Evolutionary conservation across 2,797 vertebrate genomes (phyloP), one percentile per base, ranked within the genome.

Genomic region (Centropyge bicolor): DNA sequence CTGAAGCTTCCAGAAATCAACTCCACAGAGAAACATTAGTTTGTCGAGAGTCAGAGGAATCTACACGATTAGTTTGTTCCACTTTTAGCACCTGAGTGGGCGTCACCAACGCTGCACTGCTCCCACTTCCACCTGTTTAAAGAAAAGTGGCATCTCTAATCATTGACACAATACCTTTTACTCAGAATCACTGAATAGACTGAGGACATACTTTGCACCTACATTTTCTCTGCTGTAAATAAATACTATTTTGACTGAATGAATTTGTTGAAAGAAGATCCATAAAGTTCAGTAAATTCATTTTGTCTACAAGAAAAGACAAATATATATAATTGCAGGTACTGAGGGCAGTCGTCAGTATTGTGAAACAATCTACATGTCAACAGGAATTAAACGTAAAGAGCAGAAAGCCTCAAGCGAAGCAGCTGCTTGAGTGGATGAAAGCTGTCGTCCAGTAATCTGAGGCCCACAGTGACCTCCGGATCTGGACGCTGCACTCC

Each of bases 61-160:
- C 91, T 92, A 91, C 71, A 77, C 68, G 5, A 78, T 86, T 90
- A 81, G 79, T 83, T 43, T 20, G 65, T 8, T 73, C 77, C 6
- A 63, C 64, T 73, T 74, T 86, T 46, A 90, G 91, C 92, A 95
- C 93, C 92, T 94, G 93, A 85, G 70, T 82, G 74, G 76, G 74
- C 55, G 62, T 86, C 81, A 52, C 74, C 86, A 48, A 83, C 80
- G 49, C 69, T 14, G 88, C 81, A 65, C 78, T n/a, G 86, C 80
- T 82, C 61, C 74, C 61, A 65, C 70, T 70, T 81, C 78, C 81
- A 89, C 94, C 93, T 94, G 93, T 90, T 89, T 48, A 85, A 86
- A 94, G 81, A 93, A 22, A 91, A 93, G 86, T 60, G 66, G 88
- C 84, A 86, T 48, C 86, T 79, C 86, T 43, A 60, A 76, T 88